Percentiles rank a stretch among this genome's conserved stretches.
Conservation (phyloP, 2,113 vertebrate species). For the Psittacara wagleri region DNA sequence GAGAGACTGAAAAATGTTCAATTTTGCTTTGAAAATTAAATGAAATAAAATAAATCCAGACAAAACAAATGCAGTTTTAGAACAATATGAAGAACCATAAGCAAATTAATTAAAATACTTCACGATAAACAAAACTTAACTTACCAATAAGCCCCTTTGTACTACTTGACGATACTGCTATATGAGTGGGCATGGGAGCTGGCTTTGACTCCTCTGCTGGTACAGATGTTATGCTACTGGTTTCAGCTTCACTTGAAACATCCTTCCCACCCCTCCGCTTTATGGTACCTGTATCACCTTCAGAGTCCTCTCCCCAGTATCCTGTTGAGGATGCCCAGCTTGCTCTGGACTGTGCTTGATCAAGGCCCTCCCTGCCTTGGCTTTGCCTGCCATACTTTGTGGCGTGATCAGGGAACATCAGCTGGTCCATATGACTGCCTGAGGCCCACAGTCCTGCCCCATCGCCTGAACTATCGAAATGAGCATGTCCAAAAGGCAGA, state of each 20-base stretch:
- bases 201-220: constrained; percentile 89
- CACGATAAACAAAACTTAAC: constrained; percentile 29
- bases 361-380: constrained; percentile 80
- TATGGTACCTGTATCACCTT: constrained; percentile 97
- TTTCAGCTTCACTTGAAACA: constrained; percentile 87
- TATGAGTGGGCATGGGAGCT: constrained; percentile 80
- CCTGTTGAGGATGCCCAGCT: constrained; percentile 95
- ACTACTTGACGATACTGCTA: constrained; percentile 77
- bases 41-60: neutral
- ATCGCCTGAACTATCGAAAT: constrained; percentile 78
- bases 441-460: constrained; percentile 79
- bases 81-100: neutral
- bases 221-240: constrained; percentile 84
- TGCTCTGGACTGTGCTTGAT: constrained; percentile 89
- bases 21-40: neutral
- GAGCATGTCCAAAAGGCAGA: constrained; percentile 82
- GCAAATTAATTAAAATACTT: neutral
- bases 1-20: neutral
- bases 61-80: neutral
- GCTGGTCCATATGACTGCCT: constrained; percentile 77
- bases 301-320: constrained; percentile 97
- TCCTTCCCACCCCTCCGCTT: constrained; percentile 96
- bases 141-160: constrained; percentile 88
- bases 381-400: constrained; percentile 78
- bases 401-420: constrained; percentile 78